Conservation (phyloP, 1,140 invertebrate genomes). For the Galendromus occidentalis region DNA sequence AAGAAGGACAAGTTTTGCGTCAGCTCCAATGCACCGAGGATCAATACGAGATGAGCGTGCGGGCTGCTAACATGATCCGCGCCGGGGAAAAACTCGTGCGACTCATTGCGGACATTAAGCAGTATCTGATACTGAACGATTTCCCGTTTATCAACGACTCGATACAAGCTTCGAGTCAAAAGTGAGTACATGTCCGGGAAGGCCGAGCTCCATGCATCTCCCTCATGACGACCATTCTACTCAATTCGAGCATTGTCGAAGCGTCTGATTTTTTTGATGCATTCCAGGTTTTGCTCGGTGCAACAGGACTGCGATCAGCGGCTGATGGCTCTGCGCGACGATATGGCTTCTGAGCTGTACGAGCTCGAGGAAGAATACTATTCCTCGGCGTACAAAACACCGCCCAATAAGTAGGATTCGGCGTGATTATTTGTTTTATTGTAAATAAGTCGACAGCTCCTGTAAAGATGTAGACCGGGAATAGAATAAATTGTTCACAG, state of each 20-base stretch:
- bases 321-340: constrained; percentile 69
- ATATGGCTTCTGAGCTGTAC: constrained; percentile 82
- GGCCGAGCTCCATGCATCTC: not conserved
- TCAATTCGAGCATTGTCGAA: not conserved
- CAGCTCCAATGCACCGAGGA: constrained; percentile 11
- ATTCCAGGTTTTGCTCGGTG: constrained; percentile 45
- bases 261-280: not conserved
- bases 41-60: constrained; percentile 11
- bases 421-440: no score
- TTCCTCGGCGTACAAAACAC: constrained; percentile 63
- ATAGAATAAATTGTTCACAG: no score
- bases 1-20: constrained; percentile 38
- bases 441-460: no score
- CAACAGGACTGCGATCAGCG: constrained; percentile 83
- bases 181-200: not conserved
- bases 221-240: not conserved
- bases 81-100: constrained; percentile 91
- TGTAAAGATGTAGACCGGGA: no score
- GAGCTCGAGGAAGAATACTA: constrained; percentile 96
- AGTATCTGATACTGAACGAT: constrained; percentile 87
- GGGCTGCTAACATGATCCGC: constrained; percentile 36
- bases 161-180: constrained; percentile 33
- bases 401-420: not conserved
- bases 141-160: constrained; percentile 91
- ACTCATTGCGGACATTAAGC: constrained; percentile 84